Evolutionary conservation across 2,797 vertebrate species (phyloP), one percentile per base, ranked within the genome.

Genomic region (Calcarius lapponicus): DNA sequence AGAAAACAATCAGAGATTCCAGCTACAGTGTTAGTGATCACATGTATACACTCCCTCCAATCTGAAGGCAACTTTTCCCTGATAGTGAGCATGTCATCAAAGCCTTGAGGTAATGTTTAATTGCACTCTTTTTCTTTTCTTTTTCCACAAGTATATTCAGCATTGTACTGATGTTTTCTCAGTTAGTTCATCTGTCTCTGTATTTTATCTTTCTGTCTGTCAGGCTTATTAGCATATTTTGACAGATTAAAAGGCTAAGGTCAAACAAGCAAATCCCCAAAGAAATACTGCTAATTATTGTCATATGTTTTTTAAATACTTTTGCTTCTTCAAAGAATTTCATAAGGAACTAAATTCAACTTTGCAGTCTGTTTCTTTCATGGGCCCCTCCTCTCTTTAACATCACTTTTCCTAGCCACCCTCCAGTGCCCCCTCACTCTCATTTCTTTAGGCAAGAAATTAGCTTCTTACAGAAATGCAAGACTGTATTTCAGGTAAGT

Each of bases 241-340:
- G 97, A 97, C 97, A 97, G 97, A 98, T 97, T 98, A 98, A 98
- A 98, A 98, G 97, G 93, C 97, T 97, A 97, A 97, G 97, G 97
- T 98, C 98, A 98, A 98, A 97, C 96, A 95, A 97, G 96, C 96
- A 97, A 98, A 88, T 96, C 97, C 97, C 98, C 93, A 87, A 97
- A 97, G 98, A 97, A 98, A 97, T 96, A 88, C 95, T 94, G 95
- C 96, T 98, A 97, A 98, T 98, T 98, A 97, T 97, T 97, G 94
- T 97, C 97, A 97, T 96, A 95, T 97, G 97, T 96, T 97, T 98
- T 98, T 98, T 91, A 97, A 98, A 97, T 97, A 97, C 95, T 97
- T 96, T 95, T 90, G 90, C 93, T 96, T 96, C 95, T 97, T 98
- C 97, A 98, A 98, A 97, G 96, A 97, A 96, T 97, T 96, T 97